Evolutionary conservation across 2,888 invertebrate genomes (phyloP).

Genomic region (Lycia hirtaria): DNA sequence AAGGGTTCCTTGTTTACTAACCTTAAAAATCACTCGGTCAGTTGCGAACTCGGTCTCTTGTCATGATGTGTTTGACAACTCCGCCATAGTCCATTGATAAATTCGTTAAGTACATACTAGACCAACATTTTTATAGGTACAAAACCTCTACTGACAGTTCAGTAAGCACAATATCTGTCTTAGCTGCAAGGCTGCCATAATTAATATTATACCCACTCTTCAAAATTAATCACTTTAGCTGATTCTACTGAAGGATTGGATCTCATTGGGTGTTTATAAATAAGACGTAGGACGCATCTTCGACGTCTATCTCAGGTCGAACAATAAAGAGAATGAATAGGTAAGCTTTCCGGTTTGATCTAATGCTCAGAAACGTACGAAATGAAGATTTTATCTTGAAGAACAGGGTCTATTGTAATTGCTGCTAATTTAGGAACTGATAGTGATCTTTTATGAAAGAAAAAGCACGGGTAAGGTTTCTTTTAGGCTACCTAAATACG

Average conservation of each 20-base stretch:
- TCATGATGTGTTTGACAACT: too few species aligned
- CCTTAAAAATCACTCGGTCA: too few species aligned
- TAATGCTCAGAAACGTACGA: not conserved
- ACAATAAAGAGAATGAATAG: not conserved
- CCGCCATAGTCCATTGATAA: too few species aligned
- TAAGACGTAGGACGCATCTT: constrained; percentile 59
- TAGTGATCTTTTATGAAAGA: too few species aligned
- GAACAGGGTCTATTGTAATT: not conserved
- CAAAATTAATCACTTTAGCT: constrained; percentile 51
- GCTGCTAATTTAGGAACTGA: too few species aligned
- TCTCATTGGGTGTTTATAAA: constrained; percentile 56
- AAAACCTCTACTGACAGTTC: not conserved
- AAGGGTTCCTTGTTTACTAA: too few species aligned
- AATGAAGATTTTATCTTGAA: not conserved
- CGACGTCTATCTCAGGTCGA: not conserved
- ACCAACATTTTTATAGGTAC: too few species aligned
- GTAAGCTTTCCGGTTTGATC: not conserved
- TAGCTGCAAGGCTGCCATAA: constrained; percentile 29
- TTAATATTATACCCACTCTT: constrained; percentile 30
- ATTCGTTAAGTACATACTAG: too few species aligned
- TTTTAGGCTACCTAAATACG: too few species aligned
- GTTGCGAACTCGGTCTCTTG: too few species aligned
- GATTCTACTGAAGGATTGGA: constrained; percentile 48
- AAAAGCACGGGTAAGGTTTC: too few species aligned
- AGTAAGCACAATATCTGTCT: constrained; percentile 8